Conservation (phyloP, 1,140 invertebrate genomes). For the Papilio machaon region DNA sequence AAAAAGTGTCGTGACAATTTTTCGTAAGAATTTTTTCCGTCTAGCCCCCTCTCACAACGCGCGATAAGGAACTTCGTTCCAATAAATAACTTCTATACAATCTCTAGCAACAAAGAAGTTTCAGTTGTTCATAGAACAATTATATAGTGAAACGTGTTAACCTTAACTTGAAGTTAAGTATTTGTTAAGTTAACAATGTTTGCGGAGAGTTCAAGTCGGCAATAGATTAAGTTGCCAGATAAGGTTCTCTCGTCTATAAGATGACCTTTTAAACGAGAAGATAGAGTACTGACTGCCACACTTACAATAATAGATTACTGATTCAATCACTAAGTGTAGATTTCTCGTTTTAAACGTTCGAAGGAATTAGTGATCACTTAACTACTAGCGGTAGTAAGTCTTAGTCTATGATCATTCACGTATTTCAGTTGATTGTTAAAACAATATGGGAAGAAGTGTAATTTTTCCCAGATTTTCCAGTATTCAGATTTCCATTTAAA, state of each 20-base stretch:
- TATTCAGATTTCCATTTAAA: not conserved
- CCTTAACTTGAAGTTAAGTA: constrained; percentile 6
- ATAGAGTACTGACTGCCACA: not conserved
- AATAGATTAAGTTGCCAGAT: not conserved
- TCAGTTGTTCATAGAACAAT: not conserved
- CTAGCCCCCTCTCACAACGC: too few relatives aligned
- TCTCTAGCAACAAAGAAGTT: not conserved
- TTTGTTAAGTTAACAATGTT: constrained; percentile 13
- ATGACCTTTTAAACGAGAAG: not conserved
- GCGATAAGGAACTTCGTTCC: too few relatives aligned
- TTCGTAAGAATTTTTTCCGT: too few relatives aligned
- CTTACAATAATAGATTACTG: not conserved
- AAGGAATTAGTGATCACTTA: too few relatives aligned
- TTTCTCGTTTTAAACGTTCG: too few relatives aligned
- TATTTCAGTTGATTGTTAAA: too few relatives aligned
- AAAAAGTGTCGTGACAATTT: too few relatives aligned
- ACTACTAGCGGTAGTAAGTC: too few relatives aligned
- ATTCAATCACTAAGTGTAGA: too few relatives aligned
- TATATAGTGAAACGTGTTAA: not conserved
- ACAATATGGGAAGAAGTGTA: not conserved
- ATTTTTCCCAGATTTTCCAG: too few relatives aligned
- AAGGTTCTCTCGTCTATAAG: not conserved
- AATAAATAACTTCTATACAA: not conserved
- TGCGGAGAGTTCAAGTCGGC: constrained; percentile 7
- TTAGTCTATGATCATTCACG: too few relatives aligned